These are phyloP conservation scores for Microtus richardsoni DNA, from an alignment of 2,113 vertebrate species.

Conservation along the genomic window DNA sequence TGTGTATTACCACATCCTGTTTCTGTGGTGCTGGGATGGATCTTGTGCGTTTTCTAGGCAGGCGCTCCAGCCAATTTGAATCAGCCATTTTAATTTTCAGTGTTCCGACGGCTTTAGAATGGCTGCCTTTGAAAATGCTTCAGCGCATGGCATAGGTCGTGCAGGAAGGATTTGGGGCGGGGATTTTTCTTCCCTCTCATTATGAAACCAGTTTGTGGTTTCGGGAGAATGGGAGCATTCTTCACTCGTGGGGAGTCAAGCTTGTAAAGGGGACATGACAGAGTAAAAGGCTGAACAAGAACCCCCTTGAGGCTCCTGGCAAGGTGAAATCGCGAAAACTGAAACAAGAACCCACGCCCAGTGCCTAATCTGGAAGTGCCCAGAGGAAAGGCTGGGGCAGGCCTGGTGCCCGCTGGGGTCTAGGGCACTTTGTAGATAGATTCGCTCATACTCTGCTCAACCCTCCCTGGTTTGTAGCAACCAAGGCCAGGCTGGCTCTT, in stretches of 20 bases:
- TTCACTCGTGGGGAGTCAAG: slow-evolving; percentile 60
- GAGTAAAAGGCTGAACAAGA: not conserved
- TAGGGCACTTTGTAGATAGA: not conserved
- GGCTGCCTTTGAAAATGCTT: not conserved
- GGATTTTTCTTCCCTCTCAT: not conserved
- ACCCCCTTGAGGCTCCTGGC: not conserved
- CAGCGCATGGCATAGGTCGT: not conserved
- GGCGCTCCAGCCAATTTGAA: too few relatives aligned
- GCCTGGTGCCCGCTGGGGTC: not conserved
- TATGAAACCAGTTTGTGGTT: not conserved
- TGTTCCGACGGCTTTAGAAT: not conserved
- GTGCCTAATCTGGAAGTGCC: slow-evolving; percentile 24
- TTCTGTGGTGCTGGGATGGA: not conserved
- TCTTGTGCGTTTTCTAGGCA: not conserved
- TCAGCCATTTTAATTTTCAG: not conserved
- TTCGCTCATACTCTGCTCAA: not conserved
- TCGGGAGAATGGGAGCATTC: not conserved
- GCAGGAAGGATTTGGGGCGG: not conserved
- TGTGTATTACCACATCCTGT: not conserved
- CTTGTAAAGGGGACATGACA: slow-evolving; percentile 8
- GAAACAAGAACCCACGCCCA: not conserved
- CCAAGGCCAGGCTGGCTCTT: not conserved
- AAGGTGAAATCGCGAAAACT: not conserved
- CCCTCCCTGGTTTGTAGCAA: not conserved
- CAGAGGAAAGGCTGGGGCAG: not conserved